phyloP scores from a whole-genome alignment of 2,888 invertebrate genomes.

The Drosophila neotestacea region DNA sequence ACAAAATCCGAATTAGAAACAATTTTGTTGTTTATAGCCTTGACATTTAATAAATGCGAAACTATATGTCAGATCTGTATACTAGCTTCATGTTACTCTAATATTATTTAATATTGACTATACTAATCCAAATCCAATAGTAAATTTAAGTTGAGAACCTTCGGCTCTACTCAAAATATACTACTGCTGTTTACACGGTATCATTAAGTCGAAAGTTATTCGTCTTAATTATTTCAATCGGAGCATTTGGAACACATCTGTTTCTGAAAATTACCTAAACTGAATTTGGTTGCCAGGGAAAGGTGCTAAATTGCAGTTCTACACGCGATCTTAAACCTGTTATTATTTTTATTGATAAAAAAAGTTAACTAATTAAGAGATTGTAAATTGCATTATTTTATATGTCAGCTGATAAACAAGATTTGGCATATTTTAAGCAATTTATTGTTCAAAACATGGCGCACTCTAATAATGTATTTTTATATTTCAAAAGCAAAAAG shows the following conservation, averaged over 20 bases:
- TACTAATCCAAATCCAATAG: too few species aligned
- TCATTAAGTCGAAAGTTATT: not conserved
- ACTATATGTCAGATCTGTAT: too few species aligned
- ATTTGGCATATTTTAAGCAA: conserved; percentile 44
- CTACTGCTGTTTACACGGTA: not conserved
- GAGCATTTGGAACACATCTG: conserved; percentile 9
- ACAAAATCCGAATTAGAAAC: not conserved
- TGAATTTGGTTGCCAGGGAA: conserved; percentile 18
- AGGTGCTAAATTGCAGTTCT: conserved; percentile 15
- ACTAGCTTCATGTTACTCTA: too few species aligned
- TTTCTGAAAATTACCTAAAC: conserved; percentile 19
- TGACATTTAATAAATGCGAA: not conserved
- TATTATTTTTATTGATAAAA: conserved; percentile 13
- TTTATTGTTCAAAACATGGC: not conserved
- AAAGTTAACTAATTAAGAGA: conserved; percentile 40
- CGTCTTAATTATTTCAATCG: not conserved
- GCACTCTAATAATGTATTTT: conserved; percentile 5
- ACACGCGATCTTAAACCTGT: conserved; percentile 23
- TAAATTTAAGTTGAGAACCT: too few species aligned
- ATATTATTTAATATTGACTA: too few species aligned
- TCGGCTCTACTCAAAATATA: not conserved
- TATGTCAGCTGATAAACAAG: conserved; percentile 34
- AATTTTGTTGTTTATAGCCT: not conserved
- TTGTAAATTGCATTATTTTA: conserved; percentile 40
- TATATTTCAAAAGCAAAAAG: not conserved